A percentile compares a stretch with the other conserved stretches of the same genome.
Conservation (phyloP, 2,797 vertebrate genomes). For the Pangasius djambal region DNA sequence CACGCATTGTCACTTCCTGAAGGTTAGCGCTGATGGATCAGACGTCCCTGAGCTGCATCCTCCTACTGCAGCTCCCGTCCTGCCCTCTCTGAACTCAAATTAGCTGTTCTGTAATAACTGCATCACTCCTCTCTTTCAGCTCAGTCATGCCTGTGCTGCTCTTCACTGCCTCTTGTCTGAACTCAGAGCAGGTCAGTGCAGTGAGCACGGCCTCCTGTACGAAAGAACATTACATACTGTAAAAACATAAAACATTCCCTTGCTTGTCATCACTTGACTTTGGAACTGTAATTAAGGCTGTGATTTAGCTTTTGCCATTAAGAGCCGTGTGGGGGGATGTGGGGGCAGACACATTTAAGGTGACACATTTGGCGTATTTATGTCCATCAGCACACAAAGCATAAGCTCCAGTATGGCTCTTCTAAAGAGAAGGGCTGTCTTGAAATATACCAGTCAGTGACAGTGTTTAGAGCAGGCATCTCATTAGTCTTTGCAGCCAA, state of each 20-base stretch:
- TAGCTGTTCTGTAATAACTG: constrained; percentile 6
- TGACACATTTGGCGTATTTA: constrained; percentile 22
- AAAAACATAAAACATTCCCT: constrained; percentile 2
- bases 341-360: constrained; percentile 17
- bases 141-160: constrained; percentile 13
- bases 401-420: neutral
- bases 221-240: neutral
- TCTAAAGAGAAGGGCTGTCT: neutral
- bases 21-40: constrained; percentile 48
- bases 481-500: neutral
- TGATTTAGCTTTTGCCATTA: constrained; percentile 33
- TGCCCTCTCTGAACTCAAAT: constrained; percentile 29
- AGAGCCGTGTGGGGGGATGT: constrained; percentile 19
- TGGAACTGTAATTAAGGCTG: constrained; percentile 37
- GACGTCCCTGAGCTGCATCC: constrained; percentile 9
- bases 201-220: neutral
- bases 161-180: neutral
- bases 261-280: constrained; percentile 25
- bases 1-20: constrained; percentile 29
- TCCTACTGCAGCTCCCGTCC: constrained; percentile 1
- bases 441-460: neutral
- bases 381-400: constrained; percentile 18
- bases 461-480: constrained; percentile 1
- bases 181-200: constrained; percentile 10
- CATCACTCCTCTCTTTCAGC: constrained; percentile 8